A percentile compares a stretch with the other conserved stretches of the same genome.
These are phyloP conservation scores for Thrips palmi DNA, from an alignment of 1,140 invertebrate species.

Conservation along the genomic window DNA sequence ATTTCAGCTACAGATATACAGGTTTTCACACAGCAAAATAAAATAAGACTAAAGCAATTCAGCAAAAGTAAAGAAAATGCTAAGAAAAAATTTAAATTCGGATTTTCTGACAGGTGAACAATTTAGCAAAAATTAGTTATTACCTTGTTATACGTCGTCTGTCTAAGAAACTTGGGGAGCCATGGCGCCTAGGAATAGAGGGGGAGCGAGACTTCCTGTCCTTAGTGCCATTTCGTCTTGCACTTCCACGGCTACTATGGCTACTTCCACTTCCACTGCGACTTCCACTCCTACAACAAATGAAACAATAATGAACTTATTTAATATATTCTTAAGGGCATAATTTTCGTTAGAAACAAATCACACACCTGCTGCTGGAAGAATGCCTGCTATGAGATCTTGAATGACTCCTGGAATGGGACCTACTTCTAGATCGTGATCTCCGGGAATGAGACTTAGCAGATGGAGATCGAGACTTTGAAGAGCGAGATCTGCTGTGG, in stretches of 20 bases:
- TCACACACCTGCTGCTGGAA: slow-evolving; percentile 1
- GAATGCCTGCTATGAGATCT: slow-evolving; percentile 7
- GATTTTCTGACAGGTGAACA: no score
- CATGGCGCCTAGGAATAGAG: slow-evolving; percentile 33
- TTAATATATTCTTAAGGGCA: no score
- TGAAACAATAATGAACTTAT: background rate
- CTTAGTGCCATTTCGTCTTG: slow-evolving; percentile 6
- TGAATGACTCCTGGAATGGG: slow-evolving; percentile 9
- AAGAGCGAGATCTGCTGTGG: slow-evolving; percentile 5
- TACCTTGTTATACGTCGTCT: slow-evolving; percentile 41
- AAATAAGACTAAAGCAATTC: slow-evolving; percentile 3
- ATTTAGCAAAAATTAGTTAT: no score
- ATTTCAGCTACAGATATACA: no score
- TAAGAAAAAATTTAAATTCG: no score
- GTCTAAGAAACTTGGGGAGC: slow-evolving; percentile 40
- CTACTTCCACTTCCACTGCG: slow-evolving; percentile 3
- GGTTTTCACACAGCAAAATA: background rate
- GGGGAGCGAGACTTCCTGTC: slow-evolving; percentile 21
- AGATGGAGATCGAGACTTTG: slow-evolving; percentile 8
- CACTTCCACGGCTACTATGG: slow-evolving; percentile 1
- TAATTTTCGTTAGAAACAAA: no score
- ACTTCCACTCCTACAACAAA: background rate
- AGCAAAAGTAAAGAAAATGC: slow-evolving; percentile 4
- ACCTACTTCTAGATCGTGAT: background rate
- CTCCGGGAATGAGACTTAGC: slow-evolving; percentile 1